phyloP scores from a whole-genome alignment of 2,113 vertebrate species.

The Strix uralensis region DNA sequence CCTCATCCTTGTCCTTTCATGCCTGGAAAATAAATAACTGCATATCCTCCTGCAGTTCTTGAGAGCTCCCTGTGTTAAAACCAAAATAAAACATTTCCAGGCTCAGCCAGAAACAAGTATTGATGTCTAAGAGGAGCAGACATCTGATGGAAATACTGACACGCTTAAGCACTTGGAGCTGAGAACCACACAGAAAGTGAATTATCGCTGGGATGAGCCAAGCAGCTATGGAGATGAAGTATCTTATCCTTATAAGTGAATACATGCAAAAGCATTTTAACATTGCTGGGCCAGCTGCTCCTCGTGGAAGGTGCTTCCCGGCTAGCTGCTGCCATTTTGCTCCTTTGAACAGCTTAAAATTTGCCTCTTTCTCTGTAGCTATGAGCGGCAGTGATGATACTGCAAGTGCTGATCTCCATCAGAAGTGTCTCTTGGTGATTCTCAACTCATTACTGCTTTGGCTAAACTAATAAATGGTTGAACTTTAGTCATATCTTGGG shows the following conservation, averaged over 20 bases:
- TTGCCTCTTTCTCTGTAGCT: background rate
- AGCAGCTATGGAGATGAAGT: constrained; percentile 13
- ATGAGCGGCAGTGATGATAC: fast-evolving
- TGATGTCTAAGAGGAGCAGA: constrained; percentile 34
- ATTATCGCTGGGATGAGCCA: constrained; percentile 41
- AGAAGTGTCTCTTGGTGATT: background rate
- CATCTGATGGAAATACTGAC: constrained; percentile 55
- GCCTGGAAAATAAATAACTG: background rate
- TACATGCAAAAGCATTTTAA: background rate
- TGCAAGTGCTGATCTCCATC: background rate
- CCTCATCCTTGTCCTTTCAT: fast-evolving
- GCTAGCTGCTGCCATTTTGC: background rate
- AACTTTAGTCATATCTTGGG: background rate
- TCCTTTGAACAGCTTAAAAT: background rate
- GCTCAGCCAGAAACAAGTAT: constrained; percentile 1
- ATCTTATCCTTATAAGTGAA: constrained; percentile 55
- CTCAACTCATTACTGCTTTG: background rate
- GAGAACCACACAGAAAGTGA: constrained; percentile 20
- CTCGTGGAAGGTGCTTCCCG: background rate
- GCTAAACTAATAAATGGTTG: background rate
- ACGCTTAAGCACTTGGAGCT: constrained; percentile 15
- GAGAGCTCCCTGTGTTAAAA: background rate
- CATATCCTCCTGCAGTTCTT: background rate
- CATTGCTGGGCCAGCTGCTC: background rate
- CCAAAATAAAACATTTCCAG: constrained; percentile 39